A percentile compares a stretch with the other conserved stretches of the same genome.
Conservation (phyloP, 53 echinoderm and acorn worm species). For the Holothuria leucospilota region DNA sequence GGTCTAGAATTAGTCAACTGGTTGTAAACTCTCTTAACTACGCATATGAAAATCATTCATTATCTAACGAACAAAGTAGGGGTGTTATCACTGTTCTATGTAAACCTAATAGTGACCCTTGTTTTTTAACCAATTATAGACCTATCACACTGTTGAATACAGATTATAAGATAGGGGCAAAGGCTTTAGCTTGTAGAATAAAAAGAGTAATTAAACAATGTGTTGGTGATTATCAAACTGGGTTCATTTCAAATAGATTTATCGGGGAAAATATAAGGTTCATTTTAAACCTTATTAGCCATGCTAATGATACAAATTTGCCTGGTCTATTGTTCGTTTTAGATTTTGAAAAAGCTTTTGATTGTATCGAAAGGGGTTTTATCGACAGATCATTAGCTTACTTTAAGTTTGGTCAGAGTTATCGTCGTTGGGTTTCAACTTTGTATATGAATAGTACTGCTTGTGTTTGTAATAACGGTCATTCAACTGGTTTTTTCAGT, state of each 20-base stretch:
- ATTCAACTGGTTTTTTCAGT: constrained; percentile 1
- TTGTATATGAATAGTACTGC: constrained; percentile 35
- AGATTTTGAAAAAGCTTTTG: no score
- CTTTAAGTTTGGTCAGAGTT: constrained; percentile 38
- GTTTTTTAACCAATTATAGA: constrained; percentile 23
- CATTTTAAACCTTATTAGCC: constrained; percentile 37
- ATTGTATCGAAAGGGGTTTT: neutral
- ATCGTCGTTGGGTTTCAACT: no score
- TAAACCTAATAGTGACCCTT: no score
- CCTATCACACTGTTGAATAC: no score
- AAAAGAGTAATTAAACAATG: constrained; percentile 55
- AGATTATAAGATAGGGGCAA: constrained; percentile 64
- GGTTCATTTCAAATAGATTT: constrained; percentile 46
- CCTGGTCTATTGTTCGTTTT: no score
- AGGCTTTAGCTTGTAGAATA: constrained; percentile 47
- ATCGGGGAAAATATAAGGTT: constrained; percentile 69
- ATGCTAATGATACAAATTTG: no score
- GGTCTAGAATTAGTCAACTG: constrained; percentile 49
- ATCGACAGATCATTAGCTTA: constrained; percentile 28
- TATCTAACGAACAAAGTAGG: constrained; percentile 57
- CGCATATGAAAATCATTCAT: constrained; percentile 52
- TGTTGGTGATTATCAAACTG: constrained; percentile 66
- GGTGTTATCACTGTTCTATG: constrained; percentile 61
- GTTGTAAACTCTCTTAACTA: constrained; percentile 49
- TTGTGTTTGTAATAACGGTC: constrained; percentile 52